Evolutionary conservation across 2,888 invertebrate genomes (phyloP).

Genomic region (Nudaria mundana): DNA sequence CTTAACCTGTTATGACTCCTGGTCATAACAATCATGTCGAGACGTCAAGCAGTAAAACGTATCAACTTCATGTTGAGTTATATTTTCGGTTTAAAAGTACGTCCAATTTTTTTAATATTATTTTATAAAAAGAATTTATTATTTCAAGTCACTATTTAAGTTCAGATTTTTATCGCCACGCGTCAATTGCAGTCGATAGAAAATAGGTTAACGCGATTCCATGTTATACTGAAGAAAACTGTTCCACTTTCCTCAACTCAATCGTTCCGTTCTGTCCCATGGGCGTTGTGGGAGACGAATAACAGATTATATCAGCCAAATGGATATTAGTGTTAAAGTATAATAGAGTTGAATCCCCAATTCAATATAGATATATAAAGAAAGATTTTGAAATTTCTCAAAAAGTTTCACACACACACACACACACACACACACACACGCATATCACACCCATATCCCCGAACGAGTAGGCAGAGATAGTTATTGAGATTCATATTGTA

Average conservation of each 20-base stretch:
- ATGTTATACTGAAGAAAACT: not conserved
- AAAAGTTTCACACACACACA: not conserved
- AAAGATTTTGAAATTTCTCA: not conserved
- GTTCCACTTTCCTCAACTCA: not conserved
- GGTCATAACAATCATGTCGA: too few species aligned
- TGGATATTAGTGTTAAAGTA: slow-evolving; percentile 5
- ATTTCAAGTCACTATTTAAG: too few species aligned
- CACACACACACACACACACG: too few species aligned
- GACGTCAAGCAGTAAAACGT: too few species aligned
- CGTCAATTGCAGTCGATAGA: not conserved
- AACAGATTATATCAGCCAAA: slow-evolving; percentile 11
- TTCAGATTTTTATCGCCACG: not conserved
- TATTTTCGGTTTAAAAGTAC: too few species aligned
- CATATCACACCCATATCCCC: too few species aligned
- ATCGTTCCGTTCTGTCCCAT: not conserved
- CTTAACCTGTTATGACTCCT: too few species aligned
- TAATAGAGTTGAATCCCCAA: not conserved
- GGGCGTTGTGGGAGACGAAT: slow-evolving; percentile 3
- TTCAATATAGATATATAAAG: not conserved
- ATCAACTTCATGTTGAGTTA: too few species aligned
- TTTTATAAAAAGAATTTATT: too few species aligned
- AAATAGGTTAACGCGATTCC: not conserved
- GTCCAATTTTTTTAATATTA: too few species aligned
- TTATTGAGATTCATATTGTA: too few species aligned
- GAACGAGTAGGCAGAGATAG: too few species aligned